These are phyloP conservation scores for Phalacrocorax pelagicus DNA, from an alignment of 2,113 vertebrate species.

Conservation along the genomic window DNA sequence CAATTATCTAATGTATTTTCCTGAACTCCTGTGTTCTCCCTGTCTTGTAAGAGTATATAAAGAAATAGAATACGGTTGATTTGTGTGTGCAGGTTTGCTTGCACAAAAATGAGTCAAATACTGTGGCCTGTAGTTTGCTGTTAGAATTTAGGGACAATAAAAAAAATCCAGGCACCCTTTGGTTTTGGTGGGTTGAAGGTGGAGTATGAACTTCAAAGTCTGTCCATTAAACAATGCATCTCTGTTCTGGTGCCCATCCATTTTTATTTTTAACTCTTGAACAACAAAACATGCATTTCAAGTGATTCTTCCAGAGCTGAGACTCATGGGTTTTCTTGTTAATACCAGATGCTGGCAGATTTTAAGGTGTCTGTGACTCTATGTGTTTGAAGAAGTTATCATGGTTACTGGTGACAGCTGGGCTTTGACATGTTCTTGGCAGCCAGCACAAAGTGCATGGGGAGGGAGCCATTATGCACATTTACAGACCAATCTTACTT, in stretches of 20 bases:
- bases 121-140: not conserved
- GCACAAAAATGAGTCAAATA: not conserved
- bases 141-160: not conserved
- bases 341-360: not conserved
- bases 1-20: not conserved
- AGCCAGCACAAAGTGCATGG: not conserved
- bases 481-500: not conserved
- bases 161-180: not conserved
- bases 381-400: conserved; percentile 4
- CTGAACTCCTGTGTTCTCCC: not conserved
- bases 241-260: not conserved
- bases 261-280: not conserved
- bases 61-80: not conserved
- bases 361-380: not conserved
- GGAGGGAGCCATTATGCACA: not conserved
- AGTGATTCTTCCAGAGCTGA: not conserved
- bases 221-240: not conserved
- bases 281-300: not conserved
- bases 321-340: conserved; percentile 8
- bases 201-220: not conserved
- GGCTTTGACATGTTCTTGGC: conserved; percentile 27
- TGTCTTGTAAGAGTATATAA: not conserved
- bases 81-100: not conserved
- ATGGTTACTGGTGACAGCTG: not conserved
- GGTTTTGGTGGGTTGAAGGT: not conserved